Evolutionary conservation across 2,113 vertebrate genomes (phyloP), one percentile per base, ranked within the genome.

Genomic region (Lophura nycthemera): DNA sequence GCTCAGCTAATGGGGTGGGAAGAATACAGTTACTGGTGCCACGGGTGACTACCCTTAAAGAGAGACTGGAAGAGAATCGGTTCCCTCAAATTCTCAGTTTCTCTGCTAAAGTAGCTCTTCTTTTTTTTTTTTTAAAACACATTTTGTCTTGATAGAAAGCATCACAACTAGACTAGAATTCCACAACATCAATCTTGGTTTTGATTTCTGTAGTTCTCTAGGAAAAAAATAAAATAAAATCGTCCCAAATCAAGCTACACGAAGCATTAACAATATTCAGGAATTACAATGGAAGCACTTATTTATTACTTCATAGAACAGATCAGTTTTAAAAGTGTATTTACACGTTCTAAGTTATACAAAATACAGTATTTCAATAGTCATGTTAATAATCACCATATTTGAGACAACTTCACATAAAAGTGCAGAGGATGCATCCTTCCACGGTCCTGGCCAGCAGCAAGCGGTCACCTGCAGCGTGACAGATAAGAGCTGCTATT

Each of bases 351-450:
- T 93, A 93, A 92, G 91, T 96, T 90, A 96, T 96, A 97, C 95
- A 96, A 97, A 97, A 97, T 96, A 96, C 94, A 96, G 86, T 97
- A 96, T 96, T 96, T 82, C 93, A 97, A 97, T 96, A 95, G 92
- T 88, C 80, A 95, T 93, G 77, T 95, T 94, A 77, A 94, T 96
- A 77, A 94, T 96, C 86, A 94, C 95, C 78, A 60, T 95, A 94
- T 88, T 95, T 96, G 81, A 88, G 89, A 96, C 96, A 92, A 92
- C 69, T 94, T 96, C 89, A 96, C 91, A 76, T 42, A 29, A 96
- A 91, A 94, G 95, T 96, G 91, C 85, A 27, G 91, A 95, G 92
- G 89, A 86, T 90, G 71, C 80, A 90, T 91, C 80, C 73, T 56
- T 63, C 89, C 61, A 56, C 54, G 69, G 88, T 82, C 57, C 73